Base-by-base conservation (phyloP, 1,140 invertebrate genomes). In the Whitmania pigra region DNA sequence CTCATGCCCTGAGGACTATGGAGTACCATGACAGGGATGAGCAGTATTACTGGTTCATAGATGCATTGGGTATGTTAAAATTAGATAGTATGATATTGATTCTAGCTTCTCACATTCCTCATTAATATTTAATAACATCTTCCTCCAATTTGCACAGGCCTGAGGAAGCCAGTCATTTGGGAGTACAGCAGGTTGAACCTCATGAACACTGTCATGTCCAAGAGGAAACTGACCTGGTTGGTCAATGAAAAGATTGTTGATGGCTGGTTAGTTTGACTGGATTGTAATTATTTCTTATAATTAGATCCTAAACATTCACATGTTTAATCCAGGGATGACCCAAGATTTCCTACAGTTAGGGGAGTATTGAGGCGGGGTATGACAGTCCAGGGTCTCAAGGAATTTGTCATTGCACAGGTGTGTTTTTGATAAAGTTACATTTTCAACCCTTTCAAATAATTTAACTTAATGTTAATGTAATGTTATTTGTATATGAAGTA, bases 1-100 rank as follows among this genome's bases (percentile, higher is more conserved):
- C 96, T 0, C 97, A 99, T 81, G 92, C 94, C 6, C 83, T 99
- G 53, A 86, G 97, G 73, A 99, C 97, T 0, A 98, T 94, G 79
- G 97, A 99, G 83, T 99, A 99, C 82, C 92, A 94, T 78, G 97
- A 99, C 82, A 85, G 97, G 73, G 95, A 99, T 84, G 89, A 89
- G 27, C 97, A 99, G 83, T 99, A 95, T 82, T 97, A 90, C 81
- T 99, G 95, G 94, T 81, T 86, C 71, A 76, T 84, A 27, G 83
- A 83, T 67, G 76, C 77, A 22, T 69, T 83, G 20, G 77, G 80
- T 81, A 20, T 36, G 40, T 57, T 6, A 25, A 4, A 63, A 25
- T 31, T 63, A 63, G 2, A 57, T 57, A 25, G 2, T 20, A 9
- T 57, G 54, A 9, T 57, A 25, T 5, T 57, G 54, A 57, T 57